Conservation (phyloP, 2,113 vertebrate genomes). For the Marmota monax region DNA sequence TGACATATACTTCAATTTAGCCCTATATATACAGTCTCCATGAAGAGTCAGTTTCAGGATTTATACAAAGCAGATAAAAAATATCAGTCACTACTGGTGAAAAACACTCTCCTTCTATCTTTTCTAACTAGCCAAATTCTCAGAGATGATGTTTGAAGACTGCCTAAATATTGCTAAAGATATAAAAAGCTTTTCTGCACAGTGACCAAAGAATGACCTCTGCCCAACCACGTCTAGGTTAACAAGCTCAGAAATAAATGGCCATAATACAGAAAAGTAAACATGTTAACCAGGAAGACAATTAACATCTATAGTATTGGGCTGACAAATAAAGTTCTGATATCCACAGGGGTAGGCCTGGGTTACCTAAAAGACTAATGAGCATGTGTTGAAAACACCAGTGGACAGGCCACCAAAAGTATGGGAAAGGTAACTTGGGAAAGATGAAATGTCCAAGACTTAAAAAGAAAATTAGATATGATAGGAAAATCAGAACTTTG, state of each 20-base stretch:
- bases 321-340: neutral
- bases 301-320: neutral
- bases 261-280: neutral
- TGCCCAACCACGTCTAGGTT: neutral
- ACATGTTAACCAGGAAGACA: neutral
- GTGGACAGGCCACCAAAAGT: neutral
- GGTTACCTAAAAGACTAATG: neutral
- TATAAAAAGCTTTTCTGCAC: neutral
- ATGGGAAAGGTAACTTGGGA: neutral
- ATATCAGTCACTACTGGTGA: neutral
- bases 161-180: neutral
- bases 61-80: neutral
- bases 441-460: neutral
- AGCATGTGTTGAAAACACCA: neutral
- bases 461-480: neutral
- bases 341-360: neutral
- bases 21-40: neutral
- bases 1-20: neutral
- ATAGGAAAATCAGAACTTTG: slow-evolving; percentile 6
- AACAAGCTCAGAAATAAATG: neutral
- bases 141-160: neutral
- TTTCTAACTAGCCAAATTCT: neutral
- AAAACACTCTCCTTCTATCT: neutral
- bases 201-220: neutral
- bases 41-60: neutral